These are phyloP conservation scores for Xylophagus ater DNA, from an alignment of 2,888 invertebrate species.

Conservation along the genomic window DNA sequence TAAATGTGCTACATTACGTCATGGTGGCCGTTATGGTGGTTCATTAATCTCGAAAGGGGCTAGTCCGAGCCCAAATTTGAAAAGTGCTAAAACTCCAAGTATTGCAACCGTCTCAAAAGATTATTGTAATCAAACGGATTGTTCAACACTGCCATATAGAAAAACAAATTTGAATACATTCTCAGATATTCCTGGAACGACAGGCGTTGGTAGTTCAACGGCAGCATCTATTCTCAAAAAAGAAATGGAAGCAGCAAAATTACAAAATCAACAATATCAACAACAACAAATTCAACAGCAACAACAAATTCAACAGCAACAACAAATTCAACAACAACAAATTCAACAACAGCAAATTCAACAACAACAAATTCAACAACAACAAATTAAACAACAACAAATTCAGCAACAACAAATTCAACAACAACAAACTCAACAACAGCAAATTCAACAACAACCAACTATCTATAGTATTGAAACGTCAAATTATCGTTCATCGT, in stretches of 20 bases:
- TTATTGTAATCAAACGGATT: slow-evolving; percentile 36
- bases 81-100: slow-evolving; percentile 38
- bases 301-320: slow-evolving; percentile 12
- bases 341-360: slow-evolving; percentile 18
- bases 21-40: slow-evolving; percentile 39
- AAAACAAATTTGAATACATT: slow-evolving; percentile 33
- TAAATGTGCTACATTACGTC: slow-evolving; percentile 38
- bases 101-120: slow-evolving; percentile 40
- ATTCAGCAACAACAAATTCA: slow-evolving; percentile 10
- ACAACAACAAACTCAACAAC: slow-evolving; percentile 7
- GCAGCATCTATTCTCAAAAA: slow-evolving; percentile 27
- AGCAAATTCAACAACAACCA: slow-evolving; percentile 31
- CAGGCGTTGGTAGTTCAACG: slow-evolving; percentile 34
- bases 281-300: slow-evolving; percentile 14
- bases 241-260: slow-evolving; percentile 24
- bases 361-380: slow-evolving; percentile 9
- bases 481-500: slow-evolving; percentile 23
- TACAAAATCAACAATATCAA: slow-evolving; percentile 20
- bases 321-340: slow-evolving; percentile 8
- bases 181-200: slow-evolving; percentile 35
- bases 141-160: slow-evolving; percentile 29
- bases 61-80: slow-evolving; percentile 36
- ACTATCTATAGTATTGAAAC: slow-evolving; percentile 39
- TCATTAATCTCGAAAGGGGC: slow-evolving; percentile 28
- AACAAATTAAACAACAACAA: slow-evolving; percentile 9